Evolutionary conservation across 37 sponge, comb jelly and placozoan genomes (phyloP).

Genomic region (Agelas oroides): DNA sequence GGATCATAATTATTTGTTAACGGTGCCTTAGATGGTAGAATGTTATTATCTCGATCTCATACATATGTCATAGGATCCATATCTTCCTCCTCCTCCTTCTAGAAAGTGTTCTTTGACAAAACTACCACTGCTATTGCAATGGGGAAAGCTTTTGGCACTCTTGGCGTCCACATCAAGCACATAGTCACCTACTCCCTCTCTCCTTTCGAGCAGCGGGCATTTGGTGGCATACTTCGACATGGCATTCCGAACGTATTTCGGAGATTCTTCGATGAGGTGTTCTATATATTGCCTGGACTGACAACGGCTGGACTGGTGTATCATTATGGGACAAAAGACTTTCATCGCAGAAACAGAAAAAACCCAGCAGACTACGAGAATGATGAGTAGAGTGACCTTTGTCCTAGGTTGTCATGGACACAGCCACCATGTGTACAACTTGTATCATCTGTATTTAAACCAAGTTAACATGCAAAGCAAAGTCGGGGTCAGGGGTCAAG

Average conservation of each 20-base stretch:
- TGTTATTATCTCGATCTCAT: no score
- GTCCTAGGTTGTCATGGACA: no score
- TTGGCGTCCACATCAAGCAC: conserved; percentile 58
- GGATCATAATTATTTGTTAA: no score
- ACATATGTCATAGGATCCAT: no score
- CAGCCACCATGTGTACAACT: no score
- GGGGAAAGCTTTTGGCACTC: conserved; percentile 35
- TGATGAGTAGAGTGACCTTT: conserved; percentile 48
- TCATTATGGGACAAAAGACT: conserved; percentile 75
- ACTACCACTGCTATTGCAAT: not conserved
- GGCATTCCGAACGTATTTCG: conserved; percentile 69
- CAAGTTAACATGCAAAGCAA: no score
- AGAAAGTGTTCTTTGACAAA: no score
- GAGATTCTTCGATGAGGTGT: conserved; percentile 69
- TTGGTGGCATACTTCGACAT: conserved; percentile 72
- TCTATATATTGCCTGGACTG: conserved; percentile 66
- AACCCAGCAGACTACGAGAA: conserved; percentile 76
- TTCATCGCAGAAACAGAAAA: conserved; percentile 60
- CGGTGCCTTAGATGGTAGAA: no score
- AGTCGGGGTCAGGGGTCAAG: no score
- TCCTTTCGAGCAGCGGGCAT: conserved; percentile 81
- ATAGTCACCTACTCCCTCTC: conserved; percentile 84
- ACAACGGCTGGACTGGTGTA: conserved; percentile 47
- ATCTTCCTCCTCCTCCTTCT: no score
- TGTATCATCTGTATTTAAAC: no score